A percentile compares a stretch with the other conserved stretches of the same genome.
These are phyloP conservation scores for Leucoraja ocellata DNA, from an alignment of 2,797 vertebrate genomes.

Conservation along the genomic window DNA sequence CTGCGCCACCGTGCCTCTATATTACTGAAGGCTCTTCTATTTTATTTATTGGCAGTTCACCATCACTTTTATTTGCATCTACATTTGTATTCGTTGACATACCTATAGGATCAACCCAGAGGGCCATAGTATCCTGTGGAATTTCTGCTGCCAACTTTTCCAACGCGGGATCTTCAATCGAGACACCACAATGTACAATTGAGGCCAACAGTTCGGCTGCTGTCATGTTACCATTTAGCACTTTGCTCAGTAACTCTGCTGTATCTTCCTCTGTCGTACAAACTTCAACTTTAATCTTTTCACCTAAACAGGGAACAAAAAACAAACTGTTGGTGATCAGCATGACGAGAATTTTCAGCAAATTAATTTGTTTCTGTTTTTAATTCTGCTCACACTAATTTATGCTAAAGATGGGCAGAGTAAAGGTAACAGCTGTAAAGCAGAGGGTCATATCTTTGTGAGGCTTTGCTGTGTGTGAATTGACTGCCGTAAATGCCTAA, in stretches of 20 bases:
- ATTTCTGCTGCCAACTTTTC: conserved; percentile 44
- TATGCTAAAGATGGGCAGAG: not conserved
- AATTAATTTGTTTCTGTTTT: not conserved
- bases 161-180: conserved; percentile 46
- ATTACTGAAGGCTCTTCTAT: not conserved
- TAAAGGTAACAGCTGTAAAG: not conserved
- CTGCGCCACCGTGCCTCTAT: too few relatives aligned
- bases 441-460: not conserved
- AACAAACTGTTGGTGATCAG: not conserved
- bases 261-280: conserved; percentile 52
- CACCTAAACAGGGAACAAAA: conserved; percentile 46
- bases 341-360: not conserved
- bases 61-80: not conserved
- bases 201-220: conserved; percentile 52
- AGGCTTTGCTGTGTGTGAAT: not conserved
- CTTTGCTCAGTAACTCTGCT: conserved; percentile 49
- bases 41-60: not conserved
- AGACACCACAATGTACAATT: conserved; percentile 51
- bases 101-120: conserved; percentile 64
- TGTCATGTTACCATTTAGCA: conserved; percentile 51
- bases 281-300: conserved; percentile 53
- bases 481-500: not conserved
- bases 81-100: conserved; percentile 33
- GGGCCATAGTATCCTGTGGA: conserved; percentile 49
- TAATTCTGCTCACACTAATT: not conserved